Conservation (phyloP, 2,797 vertebrate species). For the Pangasius larnaudii region DNA sequence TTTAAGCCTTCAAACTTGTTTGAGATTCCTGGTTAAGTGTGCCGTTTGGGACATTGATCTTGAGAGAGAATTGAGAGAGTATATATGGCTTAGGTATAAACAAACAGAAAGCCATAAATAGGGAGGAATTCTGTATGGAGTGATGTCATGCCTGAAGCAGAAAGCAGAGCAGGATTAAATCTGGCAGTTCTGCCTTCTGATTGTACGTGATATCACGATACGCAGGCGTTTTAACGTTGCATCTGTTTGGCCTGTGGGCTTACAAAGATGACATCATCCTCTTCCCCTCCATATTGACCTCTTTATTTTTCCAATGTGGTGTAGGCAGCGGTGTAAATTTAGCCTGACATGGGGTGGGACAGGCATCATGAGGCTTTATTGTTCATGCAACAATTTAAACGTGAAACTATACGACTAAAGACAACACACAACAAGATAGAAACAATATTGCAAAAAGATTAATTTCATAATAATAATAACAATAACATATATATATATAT, state of each 20-base stretch:
- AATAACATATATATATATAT: no score
- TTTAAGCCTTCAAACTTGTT: neutral
- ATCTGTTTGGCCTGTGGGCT: conserved; percentile 28
- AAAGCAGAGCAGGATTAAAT: neutral
- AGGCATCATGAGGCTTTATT: neutral
- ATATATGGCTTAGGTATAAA: neutral
- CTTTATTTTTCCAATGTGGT: conserved; percentile 29
- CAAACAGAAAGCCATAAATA: neutral
- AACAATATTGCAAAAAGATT: neutral
- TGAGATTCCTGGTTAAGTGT: neutral
- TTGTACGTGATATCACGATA: conserved; percentile 6
- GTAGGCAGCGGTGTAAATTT: conserved; percentile 3
- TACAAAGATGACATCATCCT: conserved; percentile 43
- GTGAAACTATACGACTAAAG: neutral
- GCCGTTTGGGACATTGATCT: neutral
- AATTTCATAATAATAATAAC: neutral
- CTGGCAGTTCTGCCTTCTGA: conserved; percentile 10
- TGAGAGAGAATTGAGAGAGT: neutral
- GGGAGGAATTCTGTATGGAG: neutral
- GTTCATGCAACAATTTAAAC: neutral
- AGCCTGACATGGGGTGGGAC: neutral
- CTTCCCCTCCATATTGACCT: conserved; percentile 43
- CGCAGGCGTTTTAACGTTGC: neutral
- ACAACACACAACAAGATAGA: no score
- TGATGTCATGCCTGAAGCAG: neutral